Evolutionary conservation across 2,888 invertebrate species (phyloP).

Genomic region (Drosophila trichaetosa): DNA sequence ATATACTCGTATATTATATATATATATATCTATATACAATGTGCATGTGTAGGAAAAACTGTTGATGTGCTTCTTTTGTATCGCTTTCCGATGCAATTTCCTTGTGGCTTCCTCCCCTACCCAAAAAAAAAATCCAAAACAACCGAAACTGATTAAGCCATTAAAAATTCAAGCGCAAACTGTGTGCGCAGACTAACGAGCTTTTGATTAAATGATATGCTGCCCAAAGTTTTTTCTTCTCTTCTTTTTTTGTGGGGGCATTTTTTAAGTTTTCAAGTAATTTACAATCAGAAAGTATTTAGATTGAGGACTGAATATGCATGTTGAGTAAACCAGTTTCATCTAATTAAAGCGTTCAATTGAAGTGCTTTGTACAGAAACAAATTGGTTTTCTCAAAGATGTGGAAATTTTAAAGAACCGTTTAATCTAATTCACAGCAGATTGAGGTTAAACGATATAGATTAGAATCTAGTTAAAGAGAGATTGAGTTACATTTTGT

Average conservation of each 20-base stretch:
- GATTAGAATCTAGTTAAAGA: neutral
- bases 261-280: constrained; percentile 34
- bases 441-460: neutral
- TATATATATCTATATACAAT: neutral
- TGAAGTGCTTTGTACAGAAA: constrained; percentile 5
- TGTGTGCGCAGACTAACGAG: constrained; percentile 71
- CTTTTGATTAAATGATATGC: constrained; percentile 68
- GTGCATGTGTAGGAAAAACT: constrained; percentile 42
- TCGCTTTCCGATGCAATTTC: constrained; percentile 61
- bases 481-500: neutral
- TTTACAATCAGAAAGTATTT: constrained; percentile 20
- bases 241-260: constrained; percentile 16
- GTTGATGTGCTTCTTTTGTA: constrained; percentile 61
- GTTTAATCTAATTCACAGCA: neutral
- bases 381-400: constrained; percentile 3
- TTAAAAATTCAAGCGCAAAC: constrained; percentile 72
- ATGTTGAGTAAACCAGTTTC: constrained; percentile 41
- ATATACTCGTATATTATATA: neutral
- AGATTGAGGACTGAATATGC: constrained; percentile 6
- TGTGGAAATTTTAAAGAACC: neutral
- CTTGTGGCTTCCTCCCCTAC: constrained; percentile 45
- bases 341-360: constrained; percentile 22
- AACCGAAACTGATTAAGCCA: constrained; percentile 68
- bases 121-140: constrained; percentile 29
- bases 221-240: constrained; percentile 31